Conservation (phyloP, 1,140 invertebrate species). For the Caenorhabditis tropicalis region DNA sequence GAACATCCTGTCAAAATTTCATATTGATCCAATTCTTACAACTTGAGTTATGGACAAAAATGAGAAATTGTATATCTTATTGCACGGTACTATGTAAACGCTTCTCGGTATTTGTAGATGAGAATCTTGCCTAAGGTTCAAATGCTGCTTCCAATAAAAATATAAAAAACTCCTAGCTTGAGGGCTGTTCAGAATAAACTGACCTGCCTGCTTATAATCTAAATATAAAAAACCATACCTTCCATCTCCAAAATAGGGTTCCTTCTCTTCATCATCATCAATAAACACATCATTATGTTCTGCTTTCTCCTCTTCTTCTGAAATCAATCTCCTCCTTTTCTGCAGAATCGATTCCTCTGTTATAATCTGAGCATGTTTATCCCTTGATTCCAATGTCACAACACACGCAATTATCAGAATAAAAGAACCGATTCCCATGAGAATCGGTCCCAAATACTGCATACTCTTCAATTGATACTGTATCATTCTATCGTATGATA, state of each 20-base stretch:
- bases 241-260: not conserved
- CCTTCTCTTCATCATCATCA: constrained; percentile 21
- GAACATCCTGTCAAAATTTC: no score
- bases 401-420: constrained; percentile 70
- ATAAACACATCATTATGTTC: constrained; percentile 37
- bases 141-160: no score
- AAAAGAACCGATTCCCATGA: constrained; percentile 69
- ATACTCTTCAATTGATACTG: constrained; percentile 63
- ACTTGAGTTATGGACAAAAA: no score
- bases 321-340: constrained; percentile 25
- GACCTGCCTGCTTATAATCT: no score
- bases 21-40: no score
- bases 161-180: no score
- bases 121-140: no score
- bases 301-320: constrained; percentile 25
- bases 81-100: no score
- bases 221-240: not conserved
- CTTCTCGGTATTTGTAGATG: no score
- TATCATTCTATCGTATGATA: constrained; percentile 41
- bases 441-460: constrained; percentile 71
- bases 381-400: constrained; percentile 67
- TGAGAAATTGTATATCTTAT: no score
- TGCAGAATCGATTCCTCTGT: constrained; percentile 38
- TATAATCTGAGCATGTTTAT: constrained; percentile 63
- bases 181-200: no score